Conservation (phyloP, 2,888 invertebrate genomes). For the Frankliniella intonsa region DNA sequence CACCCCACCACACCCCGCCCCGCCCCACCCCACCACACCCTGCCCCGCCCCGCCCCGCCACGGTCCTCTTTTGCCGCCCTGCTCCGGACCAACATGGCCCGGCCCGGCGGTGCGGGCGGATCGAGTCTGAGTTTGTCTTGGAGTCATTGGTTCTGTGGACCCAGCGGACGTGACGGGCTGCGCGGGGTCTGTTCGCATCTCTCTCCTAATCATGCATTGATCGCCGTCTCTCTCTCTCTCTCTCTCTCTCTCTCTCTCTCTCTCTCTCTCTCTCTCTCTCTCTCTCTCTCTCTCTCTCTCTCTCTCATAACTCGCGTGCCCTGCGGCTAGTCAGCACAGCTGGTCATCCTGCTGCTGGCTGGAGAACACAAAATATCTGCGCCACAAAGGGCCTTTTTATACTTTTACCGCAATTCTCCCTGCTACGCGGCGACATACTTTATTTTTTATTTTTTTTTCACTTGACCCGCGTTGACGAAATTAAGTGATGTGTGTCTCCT, state of each 20-base stretch:
- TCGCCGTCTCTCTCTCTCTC: slow-evolving; percentile 28
- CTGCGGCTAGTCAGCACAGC: too few relatives aligned
- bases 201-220: too few relatives aligned
- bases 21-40: neutral
- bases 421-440: neutral
- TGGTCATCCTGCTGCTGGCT: too few relatives aligned
- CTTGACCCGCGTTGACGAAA: neutral
- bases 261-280: slow-evolving; percentile 29
- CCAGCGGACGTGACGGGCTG: neutral
- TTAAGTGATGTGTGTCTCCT: neutral
- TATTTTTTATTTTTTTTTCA: neutral
- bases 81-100: too few relatives aligned
- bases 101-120: slow-evolving; percentile 21
- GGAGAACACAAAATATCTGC: too few relatives aligned
- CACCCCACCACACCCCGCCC: slow-evolving; percentile 11
- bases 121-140: slow-evolving; percentile 18
- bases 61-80: slow-evolving; percentile 12
- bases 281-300: slow-evolving; percentile 28
- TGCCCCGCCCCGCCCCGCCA: slow-evolving; percentile 11
- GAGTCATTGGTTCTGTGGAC: slow-evolving; percentile 19
- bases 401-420: neutral
- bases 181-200: neutral
- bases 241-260: slow-evolving; percentile 28
- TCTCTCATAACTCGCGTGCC: too few relatives aligned
- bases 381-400: too few relatives aligned